These are phyloP conservation scores for Formica selysi DNA, from an alignment of 1,140 invertebrate genomes.

Conservation along the genomic window DNA sequence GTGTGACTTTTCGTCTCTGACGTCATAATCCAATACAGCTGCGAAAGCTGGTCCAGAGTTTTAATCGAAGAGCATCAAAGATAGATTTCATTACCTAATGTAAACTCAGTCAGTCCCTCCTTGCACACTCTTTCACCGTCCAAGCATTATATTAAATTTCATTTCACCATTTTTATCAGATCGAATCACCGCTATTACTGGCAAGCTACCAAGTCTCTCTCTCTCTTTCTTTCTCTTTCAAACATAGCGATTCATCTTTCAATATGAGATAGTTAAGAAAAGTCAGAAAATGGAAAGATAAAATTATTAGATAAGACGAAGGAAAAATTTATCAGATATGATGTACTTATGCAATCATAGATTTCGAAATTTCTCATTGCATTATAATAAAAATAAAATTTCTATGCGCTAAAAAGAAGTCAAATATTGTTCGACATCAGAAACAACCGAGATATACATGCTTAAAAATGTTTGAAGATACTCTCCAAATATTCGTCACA, in stretches of 20 bases:
- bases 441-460: not conserved
- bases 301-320: slow-evolving; percentile 20
- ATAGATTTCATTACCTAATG: slow-evolving; percentile 73
- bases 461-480: not conserved
- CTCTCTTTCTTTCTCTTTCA: slow-evolving; percentile 36
- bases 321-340: slow-evolving; percentile 13
- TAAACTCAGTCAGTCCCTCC: slow-evolving; percentile 55
- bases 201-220: slow-evolving; percentile 57
- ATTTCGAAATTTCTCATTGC: slow-evolving; percentile 4
- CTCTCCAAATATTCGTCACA: not conserved
- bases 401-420: not conserved
- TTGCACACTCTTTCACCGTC: slow-evolving; percentile 54
- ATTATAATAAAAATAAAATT: slow-evolving; percentile 15
- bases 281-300: slow-evolving; percentile 37
- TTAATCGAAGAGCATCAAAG: slow-evolving; percentile 33
- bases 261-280: slow-evolving; percentile 46
- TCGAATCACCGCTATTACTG: slow-evolving; percentile 72
- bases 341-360: slow-evolving; percentile 17
- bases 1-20: slow-evolving; percentile 40
- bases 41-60: slow-evolving; percentile 19
- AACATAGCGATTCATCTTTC: slow-evolving; percentile 45
- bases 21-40: slow-evolving; percentile 37
- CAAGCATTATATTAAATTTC: slow-evolving; percentile 74
- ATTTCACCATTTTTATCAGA: slow-evolving; percentile 66
- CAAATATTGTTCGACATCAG: not conserved